Evolutionary conservation across 2,888 invertebrate species (phyloP), one percentile per base, ranked within the genome.

Genomic region (Netelia fuscicornis): DNA sequence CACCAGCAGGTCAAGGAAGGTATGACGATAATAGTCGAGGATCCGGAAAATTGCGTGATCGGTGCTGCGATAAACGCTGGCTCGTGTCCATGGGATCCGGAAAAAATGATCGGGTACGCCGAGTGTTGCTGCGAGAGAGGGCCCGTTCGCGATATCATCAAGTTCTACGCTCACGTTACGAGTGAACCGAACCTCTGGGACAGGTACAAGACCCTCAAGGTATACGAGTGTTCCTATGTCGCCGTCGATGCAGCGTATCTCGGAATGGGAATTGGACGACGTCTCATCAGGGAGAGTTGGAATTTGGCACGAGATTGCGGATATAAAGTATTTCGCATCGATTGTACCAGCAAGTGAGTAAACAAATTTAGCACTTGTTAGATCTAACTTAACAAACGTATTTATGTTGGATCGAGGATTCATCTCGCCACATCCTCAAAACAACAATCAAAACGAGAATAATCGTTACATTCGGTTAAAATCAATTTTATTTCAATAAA

Each of bases 231-330:
- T 77, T 81, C 86, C 23, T 86, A 88, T 65, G 42, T 93, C 2
- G 88, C 90, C 2, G 91, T 93, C 11, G 87, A 87, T 25, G 67
- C 81, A 2, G 87, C 88, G 13, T 89, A 88, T 72, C 88, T 84
- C n/a, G 84, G 88, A 20, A 44, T 78, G 2, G 91, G 92, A 5
- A 79, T 93, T 25, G 92, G 87, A 8, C 88, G 17, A 68, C 88
- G 87, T 54, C 90, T 93, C 44, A 58, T 92, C 1, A 64, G 71
- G 25, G 90, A 92, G 65, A 92, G 92, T 67, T 92, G 92, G 92
- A 44, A 83, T 52, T 81, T 92, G 20, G 91, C 92, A 2, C 87
- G 91, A 37, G 90, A 92, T 74, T 89, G 89, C 58, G 89, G 89
- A 25, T 91, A 88, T 81, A 83, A 86, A 64, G 79, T 91, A 74